Percentiles rank a stretch among this genome's conserved stretches.
phyloP scores from a whole-genome alignment of 2,113 vertebrate species.

The Strix uralensis region DNA sequence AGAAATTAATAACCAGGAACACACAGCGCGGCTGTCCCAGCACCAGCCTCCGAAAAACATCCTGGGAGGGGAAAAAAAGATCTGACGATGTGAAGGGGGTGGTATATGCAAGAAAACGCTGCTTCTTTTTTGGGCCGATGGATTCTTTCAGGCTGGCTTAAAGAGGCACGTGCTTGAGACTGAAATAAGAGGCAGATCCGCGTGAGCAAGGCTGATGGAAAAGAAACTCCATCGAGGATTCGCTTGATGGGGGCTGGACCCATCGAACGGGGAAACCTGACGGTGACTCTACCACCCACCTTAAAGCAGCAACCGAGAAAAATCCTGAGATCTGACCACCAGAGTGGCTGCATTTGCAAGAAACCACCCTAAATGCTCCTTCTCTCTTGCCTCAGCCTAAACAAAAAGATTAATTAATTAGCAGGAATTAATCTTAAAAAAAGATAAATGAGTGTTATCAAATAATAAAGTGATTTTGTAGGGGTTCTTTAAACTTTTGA shows the following conservation, averaged over 20 bases:
- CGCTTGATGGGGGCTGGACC: rapidly evolving
- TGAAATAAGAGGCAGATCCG: not conserved
- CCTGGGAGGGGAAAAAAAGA: not conserved
- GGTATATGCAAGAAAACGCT: not conserved
- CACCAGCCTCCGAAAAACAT: not conserved
- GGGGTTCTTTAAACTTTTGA: not conserved
- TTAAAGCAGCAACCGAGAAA: not conserved
- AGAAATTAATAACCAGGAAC: not conserved
- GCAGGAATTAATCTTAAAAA: not conserved
- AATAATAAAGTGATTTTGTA: not conserved
- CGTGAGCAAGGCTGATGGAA: not conserved
- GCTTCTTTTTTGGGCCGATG: not conserved
- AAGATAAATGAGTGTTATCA: not conserved
- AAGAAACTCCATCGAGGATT: not conserved
- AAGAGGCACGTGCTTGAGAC: not conserved
- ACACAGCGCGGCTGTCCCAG: not conserved
- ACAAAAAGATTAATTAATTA: too few species aligned
- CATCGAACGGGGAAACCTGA: not conserved
- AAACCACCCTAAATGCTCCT: not conserved
- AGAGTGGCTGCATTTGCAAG: not conserved
- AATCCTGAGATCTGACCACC: not conserved
- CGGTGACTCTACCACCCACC: not conserved
- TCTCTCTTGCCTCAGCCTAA: not conserved
- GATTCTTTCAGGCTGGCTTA: not conserved
- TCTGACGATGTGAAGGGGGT: not conserved